Evolutionary conservation across 1,140 invertebrate species (phyloP).

Genomic region (Homalodisca vitripennis): DNA sequence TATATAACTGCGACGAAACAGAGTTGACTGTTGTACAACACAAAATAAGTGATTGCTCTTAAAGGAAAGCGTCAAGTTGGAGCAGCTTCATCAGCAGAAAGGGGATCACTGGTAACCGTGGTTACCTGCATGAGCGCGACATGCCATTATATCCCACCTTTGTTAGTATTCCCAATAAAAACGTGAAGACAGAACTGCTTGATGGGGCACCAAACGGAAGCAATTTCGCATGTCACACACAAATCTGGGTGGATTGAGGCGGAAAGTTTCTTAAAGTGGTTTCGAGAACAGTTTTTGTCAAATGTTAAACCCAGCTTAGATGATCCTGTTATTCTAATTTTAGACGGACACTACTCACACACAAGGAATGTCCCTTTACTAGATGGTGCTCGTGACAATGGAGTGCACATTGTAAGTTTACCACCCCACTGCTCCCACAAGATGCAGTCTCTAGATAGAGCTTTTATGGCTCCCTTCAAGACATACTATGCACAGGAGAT

Average conservation of each 20-base stretch:
- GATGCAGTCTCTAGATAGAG: slow-evolving; percentile 44
- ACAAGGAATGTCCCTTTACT: slow-evolving; percentile 45
- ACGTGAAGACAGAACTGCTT: slow-evolving; percentile 38
- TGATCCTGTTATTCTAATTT: slow-evolving; percentile 46
- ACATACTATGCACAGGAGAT: slow-evolving; percentile 38
- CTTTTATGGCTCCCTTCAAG: slow-evolving; percentile 41
- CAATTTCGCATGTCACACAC: slow-evolving; percentile 41
- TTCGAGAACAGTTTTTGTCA: slow-evolving; percentile 36
- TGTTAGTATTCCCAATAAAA: slow-evolving; percentile 47
- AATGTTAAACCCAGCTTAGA: slow-evolving; percentile 39
- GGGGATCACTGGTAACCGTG: too few relatives aligned
- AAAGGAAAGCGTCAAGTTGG: too few relatives aligned
- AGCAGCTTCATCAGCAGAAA: too few relatives aligned
- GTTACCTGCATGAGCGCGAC: slow-evolving; percentile 44
- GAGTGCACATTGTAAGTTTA: slow-evolving; percentile 41
- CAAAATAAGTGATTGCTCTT: too few relatives aligned
- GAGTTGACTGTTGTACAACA: too few relatives aligned
- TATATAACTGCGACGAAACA: too few relatives aligned
- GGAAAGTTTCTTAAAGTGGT: slow-evolving; percentile 35
- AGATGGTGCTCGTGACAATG: slow-evolving; percentile 37
- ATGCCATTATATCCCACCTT: slow-evolving; percentile 47
- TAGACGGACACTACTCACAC: too few relatives aligned
- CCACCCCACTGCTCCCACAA: slow-evolving; percentile 44
- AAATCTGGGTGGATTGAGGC: slow-evolving; percentile 47
- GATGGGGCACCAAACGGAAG: slow-evolving; percentile 39